These are phyloP conservation scores for Coreoperca whiteheadi DNA, from an alignment of 2,113 vertebrate species.

Conservation along the genomic window DNA sequence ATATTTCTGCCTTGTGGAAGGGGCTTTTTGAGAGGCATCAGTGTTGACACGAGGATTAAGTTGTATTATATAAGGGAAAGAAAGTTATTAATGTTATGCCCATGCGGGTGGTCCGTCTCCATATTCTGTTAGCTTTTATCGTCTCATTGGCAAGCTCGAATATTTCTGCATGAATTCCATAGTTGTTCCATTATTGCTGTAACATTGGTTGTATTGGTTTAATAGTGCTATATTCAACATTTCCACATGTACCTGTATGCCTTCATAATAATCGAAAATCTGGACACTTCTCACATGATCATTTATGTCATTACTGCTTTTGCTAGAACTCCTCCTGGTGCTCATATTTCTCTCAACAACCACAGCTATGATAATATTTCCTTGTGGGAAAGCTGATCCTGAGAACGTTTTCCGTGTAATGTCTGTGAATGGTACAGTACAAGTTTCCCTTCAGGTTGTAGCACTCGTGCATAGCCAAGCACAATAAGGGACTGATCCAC, in stretches of 20 bases:
- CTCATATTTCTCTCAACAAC: conserved; percentile 52
- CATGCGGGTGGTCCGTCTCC: conserved; percentile 43
- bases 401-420: conserved; percentile 47
- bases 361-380: conserved; percentile 58
- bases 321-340: neutral
- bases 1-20: conserved; percentile 18
- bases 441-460: conserved; percentile 44
- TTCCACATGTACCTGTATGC: conserved; percentile 8
- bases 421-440: conserved; percentile 25
- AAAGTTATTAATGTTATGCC: conserved; percentile 34
- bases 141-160: conserved; percentile 9
- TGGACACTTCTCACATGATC: conserved; percentile 43
- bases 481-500: conserved; percentile 63
- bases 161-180: conserved; percentile 23
- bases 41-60: conserved; percentile 48
- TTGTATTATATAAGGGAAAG: conserved; percentile 27
- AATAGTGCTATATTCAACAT: conserved; percentile 15
- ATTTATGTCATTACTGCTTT: conserved; percentile 14
- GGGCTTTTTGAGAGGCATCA: conserved; percentile 27
- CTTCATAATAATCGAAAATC: conserved; percentile 1
- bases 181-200: neutral
- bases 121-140: conserved; percentile 16
- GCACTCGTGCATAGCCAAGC: conserved; percentile 46
- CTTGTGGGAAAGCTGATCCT: conserved; percentile 40
- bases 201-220: conserved; percentile 16